A percentile compares a stretch with the other conserved stretches of the same genome.
phyloP scores from a whole-genome alignment of 2,888 invertebrate genomes.

The Eledona agricola region DNA sequence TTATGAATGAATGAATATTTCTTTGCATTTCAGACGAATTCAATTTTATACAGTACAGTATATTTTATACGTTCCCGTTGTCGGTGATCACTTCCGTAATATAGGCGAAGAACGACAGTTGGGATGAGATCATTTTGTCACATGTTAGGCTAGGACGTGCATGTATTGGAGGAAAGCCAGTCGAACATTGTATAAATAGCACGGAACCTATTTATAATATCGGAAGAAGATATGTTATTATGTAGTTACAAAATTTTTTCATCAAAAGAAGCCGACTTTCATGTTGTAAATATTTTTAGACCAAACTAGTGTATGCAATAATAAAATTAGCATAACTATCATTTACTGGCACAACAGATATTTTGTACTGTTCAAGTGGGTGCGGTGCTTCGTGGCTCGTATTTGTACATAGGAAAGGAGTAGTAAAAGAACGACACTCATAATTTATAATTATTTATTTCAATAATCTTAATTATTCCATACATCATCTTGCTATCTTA shows the following conservation, averaged over 20 bases:
- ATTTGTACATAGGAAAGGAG: slow-evolving; percentile 15
- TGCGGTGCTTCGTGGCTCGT: too few species aligned
- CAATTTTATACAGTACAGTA: slow-evolving; percentile 6
- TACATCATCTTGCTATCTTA: slow-evolving; percentile 20
- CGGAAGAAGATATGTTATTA: too few species aligned
- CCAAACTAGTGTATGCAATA: too few species aligned
- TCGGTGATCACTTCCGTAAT: neutral
- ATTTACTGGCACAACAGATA: slow-evolving; percentile 6
- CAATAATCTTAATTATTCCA: slow-evolving; percentile 14
- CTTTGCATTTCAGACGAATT: slow-evolving; percentile 22
- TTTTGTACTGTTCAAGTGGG: neutral
- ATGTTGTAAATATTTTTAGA: too few species aligned
- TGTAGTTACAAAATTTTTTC: too few species aligned
- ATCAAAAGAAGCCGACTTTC: too few species aligned
- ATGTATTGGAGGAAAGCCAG: slow-evolving; percentile 9
- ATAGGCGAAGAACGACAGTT: neutral
- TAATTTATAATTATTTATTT: slow-evolving; percentile 29
- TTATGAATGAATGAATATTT: slow-evolving; percentile 26
- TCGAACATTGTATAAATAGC: slow-evolving; percentile 15
- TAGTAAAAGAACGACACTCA: slow-evolving; percentile 2
- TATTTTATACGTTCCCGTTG: too few species aligned
- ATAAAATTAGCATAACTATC: too few species aligned
- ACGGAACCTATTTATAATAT: slow-evolving; percentile 14
- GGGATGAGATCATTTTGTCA: slow-evolving; percentile 3
- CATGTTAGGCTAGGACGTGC: slow-evolving; percentile 8